Conservation (phyloP, 2,797 vertebrate species). For the Phoebastria nigripes region DNA sequence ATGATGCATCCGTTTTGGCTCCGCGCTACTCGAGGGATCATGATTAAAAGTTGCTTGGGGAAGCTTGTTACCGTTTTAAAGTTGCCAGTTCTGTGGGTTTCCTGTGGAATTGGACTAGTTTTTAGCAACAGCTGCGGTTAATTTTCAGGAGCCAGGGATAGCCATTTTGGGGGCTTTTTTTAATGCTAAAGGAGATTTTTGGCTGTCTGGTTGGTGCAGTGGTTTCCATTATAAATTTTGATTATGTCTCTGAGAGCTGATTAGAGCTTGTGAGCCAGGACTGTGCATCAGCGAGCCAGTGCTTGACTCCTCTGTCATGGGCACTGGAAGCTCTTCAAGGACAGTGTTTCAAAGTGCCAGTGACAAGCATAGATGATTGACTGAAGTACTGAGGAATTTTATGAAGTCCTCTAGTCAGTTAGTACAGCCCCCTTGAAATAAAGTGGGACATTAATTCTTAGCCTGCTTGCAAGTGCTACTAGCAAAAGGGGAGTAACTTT, state of each 20-base stretch:
- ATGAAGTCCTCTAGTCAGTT: neutral
- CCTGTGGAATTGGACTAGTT: constrained; percentile 52
- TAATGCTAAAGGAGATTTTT: neutral
- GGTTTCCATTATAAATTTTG: constrained; percentile 15
- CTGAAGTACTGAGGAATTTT: neutral
- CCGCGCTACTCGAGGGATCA: neutral
- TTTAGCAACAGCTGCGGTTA: constrained; percentile 65
- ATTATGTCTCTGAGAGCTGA: neutral
- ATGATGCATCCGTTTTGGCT: constrained; percentile 60
- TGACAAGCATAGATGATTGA: neutral
- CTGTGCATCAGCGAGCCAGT: neutral
- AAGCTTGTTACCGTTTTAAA: constrained; percentile 21
- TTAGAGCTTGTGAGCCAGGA: neutral
- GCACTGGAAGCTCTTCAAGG: neutral
- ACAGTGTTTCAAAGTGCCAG: neutral
- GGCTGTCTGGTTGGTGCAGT: neutral
- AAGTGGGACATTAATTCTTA: neutral
- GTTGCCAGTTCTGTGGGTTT: constrained; percentile 69
- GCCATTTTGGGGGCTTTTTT: constrained; percentile 28
- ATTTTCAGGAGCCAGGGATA: constrained; percentile 58
- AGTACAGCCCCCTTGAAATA: neutral
- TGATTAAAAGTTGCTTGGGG: constrained; percentile 48
- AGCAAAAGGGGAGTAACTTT: neutral
- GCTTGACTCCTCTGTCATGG: neutral
- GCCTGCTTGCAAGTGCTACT: neutral